phyloP scores from a whole-genome alignment of 2,797 vertebrate species.

The Loris lydekkerianus region DNA sequence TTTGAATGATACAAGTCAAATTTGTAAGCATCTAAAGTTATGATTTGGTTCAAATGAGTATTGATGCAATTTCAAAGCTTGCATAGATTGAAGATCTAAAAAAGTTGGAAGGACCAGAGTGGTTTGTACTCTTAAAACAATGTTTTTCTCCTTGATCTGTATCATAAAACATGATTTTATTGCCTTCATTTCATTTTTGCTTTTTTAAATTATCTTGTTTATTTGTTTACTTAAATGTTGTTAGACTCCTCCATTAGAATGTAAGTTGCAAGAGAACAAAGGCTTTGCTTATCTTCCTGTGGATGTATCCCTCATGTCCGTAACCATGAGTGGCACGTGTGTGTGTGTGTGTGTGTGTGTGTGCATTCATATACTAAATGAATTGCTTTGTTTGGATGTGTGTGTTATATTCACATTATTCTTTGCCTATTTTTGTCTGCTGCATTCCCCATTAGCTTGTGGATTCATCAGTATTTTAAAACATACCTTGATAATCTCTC shows the following conservation, averaged over 20 bases:
- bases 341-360: not conserved
- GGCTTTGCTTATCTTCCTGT: not conserved
- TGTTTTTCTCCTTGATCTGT: constrained; percentile 33
- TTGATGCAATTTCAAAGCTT: constrained; percentile 59
- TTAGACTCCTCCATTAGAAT: constrained; percentile 8
- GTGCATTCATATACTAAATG: not conserved
- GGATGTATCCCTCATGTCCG: not conserved
- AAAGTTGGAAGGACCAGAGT: not conserved
- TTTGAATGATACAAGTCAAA: not conserved
- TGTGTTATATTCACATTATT: not conserved
- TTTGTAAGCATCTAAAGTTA: constrained; percentile 26
- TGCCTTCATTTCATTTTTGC: constrained; percentile 34
- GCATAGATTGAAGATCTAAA: constrained; percentile 28
- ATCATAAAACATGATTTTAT: not conserved
- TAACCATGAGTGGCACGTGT: not conserved
- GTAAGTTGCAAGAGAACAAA: constrained; percentile 51
- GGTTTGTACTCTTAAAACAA: not conserved
- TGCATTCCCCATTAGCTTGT: not conserved
- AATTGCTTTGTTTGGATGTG: not conserved
- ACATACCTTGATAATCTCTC: not conserved
- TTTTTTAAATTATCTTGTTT: constrained; percentile 35
- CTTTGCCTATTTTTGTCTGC: constrained; percentile 19
- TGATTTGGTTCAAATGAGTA: constrained; percentile 27
- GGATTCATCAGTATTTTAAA: constrained; percentile 35
- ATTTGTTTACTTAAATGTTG: constrained; percentile 29